Evolutionary conservation across 2,888 invertebrate genomes (phyloP), one percentile per base, ranked within the genome.

Genomic region (Drosophila limbata): DNA sequence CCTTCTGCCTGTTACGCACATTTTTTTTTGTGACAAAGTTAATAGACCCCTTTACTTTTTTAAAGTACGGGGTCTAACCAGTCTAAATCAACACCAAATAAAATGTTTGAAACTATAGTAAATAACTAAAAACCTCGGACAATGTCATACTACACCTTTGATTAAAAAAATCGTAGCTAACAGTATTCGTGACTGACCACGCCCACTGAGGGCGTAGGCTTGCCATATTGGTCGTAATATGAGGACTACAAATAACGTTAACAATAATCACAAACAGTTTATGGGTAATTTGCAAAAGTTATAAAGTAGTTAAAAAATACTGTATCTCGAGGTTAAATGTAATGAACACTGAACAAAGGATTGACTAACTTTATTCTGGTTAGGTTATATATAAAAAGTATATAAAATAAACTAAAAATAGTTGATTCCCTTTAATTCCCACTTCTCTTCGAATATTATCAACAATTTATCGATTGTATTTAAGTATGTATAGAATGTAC

Each of bases 401-500:
- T 19, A 19, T 13, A 13, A 48, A 28, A 28, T 48, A 13, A 17
- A 28, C 8, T 19, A 13, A 0, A 13, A 33, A 19, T 15, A 4
- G 15, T 9, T 15, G 8, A 15, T 17, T 3, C n/a, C n/a, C n/a
- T n/a, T n/a, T n/a, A n/a, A 37, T 37, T 37, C n/a, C 39, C 9
- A 10, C 4, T 15, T 3, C 15, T 10, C 37, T n/a, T 33, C 17
- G 6, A 48, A 6, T 48, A 15, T 31, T 6, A 33, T 15, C 33
- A 31, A 19, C 17, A 35, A 21, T 35, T 37, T 52, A 39, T 52
- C 25, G 52, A 39, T 15, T 39, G 21, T 10, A 25, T n/a, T 50
- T 0, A 19, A 8, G 13, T 13, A 13, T 19, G 8, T 37, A 21
- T 33, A 31, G 25, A 33, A 13, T 39, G 9, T 15, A 39, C 42